Percentiles rank a stretch among this genome's conserved stretches.
phyloP scores from a whole-genome alignment of 2,797 vertebrate genomes.

The Denticeps clupeoides region DNA sequence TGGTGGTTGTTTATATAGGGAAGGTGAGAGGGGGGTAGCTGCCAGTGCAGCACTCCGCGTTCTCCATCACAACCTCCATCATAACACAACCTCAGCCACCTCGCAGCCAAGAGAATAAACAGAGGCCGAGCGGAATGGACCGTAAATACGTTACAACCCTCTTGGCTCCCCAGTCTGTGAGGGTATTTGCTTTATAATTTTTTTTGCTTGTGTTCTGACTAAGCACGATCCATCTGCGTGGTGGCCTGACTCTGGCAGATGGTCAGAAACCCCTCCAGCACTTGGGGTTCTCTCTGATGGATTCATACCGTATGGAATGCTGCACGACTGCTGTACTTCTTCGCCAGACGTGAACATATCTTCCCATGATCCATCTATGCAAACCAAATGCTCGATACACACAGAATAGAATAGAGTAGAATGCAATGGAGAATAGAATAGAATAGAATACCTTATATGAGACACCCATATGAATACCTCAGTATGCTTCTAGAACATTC shows the following conservation, averaged over 20 bases:
- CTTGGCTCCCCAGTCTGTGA: background rate
- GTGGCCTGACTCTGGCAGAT: slow-evolving; percentile 19
- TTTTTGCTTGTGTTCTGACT: slow-evolving; percentile 2
- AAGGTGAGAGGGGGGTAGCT: slow-evolving; percentile 21
- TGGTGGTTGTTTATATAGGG: slow-evolving; percentile 34
- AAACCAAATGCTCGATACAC: slow-evolving; percentile 7
- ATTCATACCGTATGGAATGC: background rate
- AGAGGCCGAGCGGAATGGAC: no score
- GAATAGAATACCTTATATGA: slow-evolving; percentile 4
- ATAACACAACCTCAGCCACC: no score
- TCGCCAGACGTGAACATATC: no score
- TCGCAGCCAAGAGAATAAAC: no score
- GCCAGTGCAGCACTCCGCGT: slow-evolving; percentile 20
- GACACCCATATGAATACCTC: no score
- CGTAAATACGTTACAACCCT: no score
- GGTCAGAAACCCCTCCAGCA: background rate
- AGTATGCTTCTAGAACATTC: no score
- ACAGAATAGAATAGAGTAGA: slow-evolving; percentile 5
- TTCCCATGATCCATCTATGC: background rate
- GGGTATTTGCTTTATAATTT: background rate
- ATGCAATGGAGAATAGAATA: background rate
- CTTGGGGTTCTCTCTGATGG: slow-evolving; percentile 1
- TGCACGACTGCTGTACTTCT: background rate
- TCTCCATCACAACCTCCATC: no score
- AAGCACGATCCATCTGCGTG: slow-evolving; percentile 10